Evolutionary conservation across 2,797 vertebrate genomes (phyloP), one percentile per base, ranked within the genome.

Genomic region (Uromys caudimaculatus): DNA sequence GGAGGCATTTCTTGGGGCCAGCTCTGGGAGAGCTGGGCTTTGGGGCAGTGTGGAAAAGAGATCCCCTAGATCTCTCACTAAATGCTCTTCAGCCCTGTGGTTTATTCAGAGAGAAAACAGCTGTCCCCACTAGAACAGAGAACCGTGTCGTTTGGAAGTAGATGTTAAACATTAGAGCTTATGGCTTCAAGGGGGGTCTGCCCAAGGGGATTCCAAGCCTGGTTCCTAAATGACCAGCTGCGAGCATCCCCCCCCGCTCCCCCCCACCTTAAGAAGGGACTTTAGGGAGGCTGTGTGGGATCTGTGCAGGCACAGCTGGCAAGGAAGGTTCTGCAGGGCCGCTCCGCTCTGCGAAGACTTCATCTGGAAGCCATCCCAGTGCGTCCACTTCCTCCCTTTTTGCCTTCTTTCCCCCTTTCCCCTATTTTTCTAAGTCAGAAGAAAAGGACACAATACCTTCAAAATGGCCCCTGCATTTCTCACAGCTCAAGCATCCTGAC

Each of bases 121-220:
- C 85, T 96, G 64, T 89, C 79, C 79, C 75, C 1, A 62, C 0
- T 10, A 87, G 78, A 91, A 27, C 16, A 23, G 41, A 95, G 83
- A 90, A 93, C 77, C 54, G 60, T 62, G 1, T 89, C 47, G 73
- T 84, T 94, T 94, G 82, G 78, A 82, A 96, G 92, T 78, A 96
- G 88, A 92, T 88, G 95, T 93, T 86, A 89, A 95, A 95, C 75
- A 95, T 92, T 86, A 93, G 91, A 86, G n/a, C 64, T 94, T 83
- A 93, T 60, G 24, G 6, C 41, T 96, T 97, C 93, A 95, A 95
- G 94, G 83, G 13, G 41, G 38, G 64, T 92, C 93, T 95, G 90
- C 96, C 85, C 81, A 47, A 92, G 79, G 76, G 69, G 16, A 67
- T 67, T 67, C 93, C 62, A 89, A 52, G 86, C 86, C 38, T 29